Base-by-base conservation (phyloP, 2,797 vertebrate genomes). In the Phrynocephalus vlangalii region DNA sequence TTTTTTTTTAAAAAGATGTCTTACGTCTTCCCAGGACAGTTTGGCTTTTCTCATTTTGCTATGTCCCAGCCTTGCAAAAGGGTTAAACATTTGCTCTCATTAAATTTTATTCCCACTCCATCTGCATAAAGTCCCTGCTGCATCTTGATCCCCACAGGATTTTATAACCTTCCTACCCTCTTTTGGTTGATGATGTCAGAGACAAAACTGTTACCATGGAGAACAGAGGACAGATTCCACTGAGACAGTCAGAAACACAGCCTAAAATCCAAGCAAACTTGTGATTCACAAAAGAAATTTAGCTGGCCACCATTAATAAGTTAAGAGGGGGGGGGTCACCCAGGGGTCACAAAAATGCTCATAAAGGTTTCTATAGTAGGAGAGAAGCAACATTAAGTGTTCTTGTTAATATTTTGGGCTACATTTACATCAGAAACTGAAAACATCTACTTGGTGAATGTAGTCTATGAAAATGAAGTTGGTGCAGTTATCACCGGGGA, bases 111-210 rank as follows among this genome's bases (percentile, higher is more conserved):
- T 92, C 90, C 91, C 48, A 70, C 88, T 91, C 86, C 88, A 8
- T 79, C 68, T 90, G 50, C 84, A 83, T 76, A 44, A 13, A 84
- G 88, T 76, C 26, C 85, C 56, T 70, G 71, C 83, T 88, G 83
- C 90, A 83, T 33, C 71, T 71, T 48, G 30, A 70, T 87, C 77
- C 82, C 85, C 91, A 91, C 63, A 90, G 88, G 90, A 95, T 91
- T 93, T 95, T 92, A 91, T 94, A 94, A 94, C 93, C 93, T 94
- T 90, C 88, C 56, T 84, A 90, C 88, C 93, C 91, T 93, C 81
- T 95, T 93, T 94, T 72, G 86, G 82, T 91, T 93, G 33, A 88
- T 95, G 94, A 95, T 95, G 94, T 95, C 93, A 95, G 94, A 94
- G 75, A 78, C 90, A 91, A 89, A 91, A 85, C 89, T 81, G 94